Evolutionary conservation across 53 echinoderm and acorn worm species (phyloP).

Genomic region (Actinopyga echinites): DNA sequence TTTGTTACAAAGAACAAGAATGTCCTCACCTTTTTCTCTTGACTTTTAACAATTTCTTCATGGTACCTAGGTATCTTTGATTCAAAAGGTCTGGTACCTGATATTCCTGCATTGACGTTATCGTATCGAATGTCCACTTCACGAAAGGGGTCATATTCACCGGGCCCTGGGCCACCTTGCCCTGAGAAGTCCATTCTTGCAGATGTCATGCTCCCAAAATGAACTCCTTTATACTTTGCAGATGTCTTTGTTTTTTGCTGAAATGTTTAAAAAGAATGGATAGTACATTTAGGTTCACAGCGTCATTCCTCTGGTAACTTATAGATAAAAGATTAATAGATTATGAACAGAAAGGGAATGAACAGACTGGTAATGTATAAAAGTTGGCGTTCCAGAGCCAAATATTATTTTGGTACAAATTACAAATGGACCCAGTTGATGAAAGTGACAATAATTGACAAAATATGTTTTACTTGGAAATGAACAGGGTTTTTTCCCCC

Average conservation of each 20-base stretch:
- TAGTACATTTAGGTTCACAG: too few relatives aligned
- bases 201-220: conserved; percentile 85
- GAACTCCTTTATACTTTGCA: conserved; percentile 92
- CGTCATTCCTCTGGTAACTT: too few relatives aligned
- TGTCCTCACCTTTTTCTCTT: conserved; percentile 80
- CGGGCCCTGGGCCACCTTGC: conserved; percentile 82
- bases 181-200: conserved; percentile 91
- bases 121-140: conserved; percentile 54
- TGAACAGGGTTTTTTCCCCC: too few relatives aligned
- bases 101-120: conserved; percentile 62
- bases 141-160: conserved; percentile 84
- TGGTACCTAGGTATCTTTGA: conserved; percentile 92
- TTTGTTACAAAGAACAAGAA: background rate
- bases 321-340: too few relatives aligned
- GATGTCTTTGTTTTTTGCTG: conserved; percentile 91
- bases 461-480: too few relatives aligned
- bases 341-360: too few relatives aligned
- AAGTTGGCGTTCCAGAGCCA: too few relatives aligned
- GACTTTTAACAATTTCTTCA: conserved; percentile 75
- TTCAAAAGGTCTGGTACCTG: conserved; percentile 80
- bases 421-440: too few relatives aligned
- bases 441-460: too few relatives aligned
- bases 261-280: background rate
- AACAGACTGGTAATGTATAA: too few relatives aligned
- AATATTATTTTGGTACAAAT: too few relatives aligned